Conservation (phyloP, 2,797 vertebrate genomes). For the Decapterus maruadsi region DNA sequence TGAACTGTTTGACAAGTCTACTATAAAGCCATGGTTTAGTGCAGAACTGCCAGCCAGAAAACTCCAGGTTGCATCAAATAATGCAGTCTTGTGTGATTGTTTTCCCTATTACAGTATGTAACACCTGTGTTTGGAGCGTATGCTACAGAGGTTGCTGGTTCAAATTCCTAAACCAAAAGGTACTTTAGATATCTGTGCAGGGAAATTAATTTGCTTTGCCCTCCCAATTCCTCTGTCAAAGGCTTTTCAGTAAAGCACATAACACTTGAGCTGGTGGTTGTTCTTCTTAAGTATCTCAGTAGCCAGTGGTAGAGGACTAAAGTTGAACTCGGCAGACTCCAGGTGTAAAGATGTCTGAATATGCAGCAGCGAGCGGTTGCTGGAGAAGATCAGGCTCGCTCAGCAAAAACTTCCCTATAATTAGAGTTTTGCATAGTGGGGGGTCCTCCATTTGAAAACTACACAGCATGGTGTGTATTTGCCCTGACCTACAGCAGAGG, state of each 20-base stretch:
- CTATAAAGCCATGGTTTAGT: conserved; percentile 53
- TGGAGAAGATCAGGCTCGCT: conserved; percentile 12
- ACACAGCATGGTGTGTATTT: not conserved
- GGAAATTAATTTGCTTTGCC: not conserved
- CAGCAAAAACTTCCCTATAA: conserved; percentile 10
- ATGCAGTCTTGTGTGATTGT: conserved; percentile 17
- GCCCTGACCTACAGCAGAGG: not conserved
- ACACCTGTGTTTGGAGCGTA: conserved; percentile 1
- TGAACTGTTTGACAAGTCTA: conserved; percentile 60
- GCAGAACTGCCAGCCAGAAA: conserved; percentile 45
- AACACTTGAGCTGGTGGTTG: not conserved
- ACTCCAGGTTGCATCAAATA: conserved; percentile 21
- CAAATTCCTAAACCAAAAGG: not conserved
- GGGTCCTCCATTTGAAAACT: not conserved
- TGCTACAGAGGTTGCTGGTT: not conserved
- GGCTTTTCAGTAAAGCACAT: not conserved
- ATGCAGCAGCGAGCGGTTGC: not conserved
- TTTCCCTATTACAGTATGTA: not conserved
- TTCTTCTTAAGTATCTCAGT: not conserved
- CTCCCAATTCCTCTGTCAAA: not conserved
- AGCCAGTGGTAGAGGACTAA: not conserved
- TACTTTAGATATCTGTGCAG: no score
- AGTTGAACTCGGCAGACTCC: not conserved
- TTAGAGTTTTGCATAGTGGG: not conserved
- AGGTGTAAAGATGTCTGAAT: conserved; percentile 21